Evolutionary conservation across 1,140 invertebrate species (phyloP).

Genomic region (Bilobella aurantiaca): DNA sequence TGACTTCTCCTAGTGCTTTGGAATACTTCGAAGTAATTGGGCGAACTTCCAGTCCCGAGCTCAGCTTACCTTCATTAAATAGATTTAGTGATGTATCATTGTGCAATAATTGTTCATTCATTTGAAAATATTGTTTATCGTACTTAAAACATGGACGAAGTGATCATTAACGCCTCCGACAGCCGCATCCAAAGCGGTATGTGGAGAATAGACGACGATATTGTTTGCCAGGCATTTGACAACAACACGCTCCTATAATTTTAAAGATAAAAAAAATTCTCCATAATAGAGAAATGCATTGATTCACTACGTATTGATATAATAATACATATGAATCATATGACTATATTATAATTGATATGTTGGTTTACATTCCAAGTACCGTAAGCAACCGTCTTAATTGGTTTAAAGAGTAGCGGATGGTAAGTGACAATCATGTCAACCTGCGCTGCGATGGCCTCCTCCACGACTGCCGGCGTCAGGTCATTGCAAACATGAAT

Average conservation of each 20-base stretch:
- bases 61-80: no score
- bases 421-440: constrained; percentile 89
- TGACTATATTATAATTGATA: not conserved
- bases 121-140: no score
- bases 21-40: no score
- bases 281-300: constrained; percentile 10
- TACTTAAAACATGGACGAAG: constrained; percentile 67
- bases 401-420: constrained; percentile 77
- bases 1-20: no score
- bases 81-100: no score
- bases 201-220: constrained; percentile 86
- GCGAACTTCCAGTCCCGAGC: no score
- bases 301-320: not conserved
- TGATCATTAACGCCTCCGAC: constrained; percentile 83
- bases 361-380: constrained; percentile 57
- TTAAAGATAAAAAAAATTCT: constrained; percentile 19
- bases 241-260: constrained; percentile 62
- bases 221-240: constrained; percentile 67
- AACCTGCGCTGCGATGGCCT: constrained; percentile 56
- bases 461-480: constrained; percentile 74
- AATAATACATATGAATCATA: not conserved
- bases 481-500: constrained; percentile 91
- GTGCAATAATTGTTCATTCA: no score
- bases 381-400: constrained; percentile 61
- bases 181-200: constrained; percentile 78